Evolutionary conservation across 1,140 invertebrate species (phyloP).

Genomic region (Mizuhopecten yessoensis): DNA sequence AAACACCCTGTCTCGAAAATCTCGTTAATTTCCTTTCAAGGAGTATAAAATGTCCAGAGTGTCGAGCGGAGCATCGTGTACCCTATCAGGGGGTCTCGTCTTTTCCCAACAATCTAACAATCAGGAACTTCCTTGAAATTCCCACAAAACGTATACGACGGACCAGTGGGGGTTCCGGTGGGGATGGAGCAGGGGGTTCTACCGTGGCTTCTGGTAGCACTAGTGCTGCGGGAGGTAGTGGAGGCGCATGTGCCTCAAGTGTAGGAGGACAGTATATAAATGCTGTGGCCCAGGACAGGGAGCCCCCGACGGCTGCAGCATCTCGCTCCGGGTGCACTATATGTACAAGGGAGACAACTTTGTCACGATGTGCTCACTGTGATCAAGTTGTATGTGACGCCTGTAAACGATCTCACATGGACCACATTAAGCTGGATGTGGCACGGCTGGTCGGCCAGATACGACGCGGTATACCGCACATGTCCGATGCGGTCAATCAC

Average conservation of each 20-base stretch:
- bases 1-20: constrained; percentile 88
- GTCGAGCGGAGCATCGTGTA: constrained; percentile 97
- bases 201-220: constrained; percentile 87
- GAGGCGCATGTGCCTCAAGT: background rate
- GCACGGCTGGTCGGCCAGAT: constrained; percentile 96
- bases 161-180: constrained; percentile 90
- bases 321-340: constrained; percentile 70
- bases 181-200: background rate
- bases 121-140: constrained; percentile 78
- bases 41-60: constrained; percentile 97
- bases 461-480: constrained; percentile 86
- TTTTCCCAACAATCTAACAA: constrained; percentile 78
- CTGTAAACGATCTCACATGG: constrained; percentile 97
- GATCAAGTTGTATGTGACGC: constrained; percentile 95
- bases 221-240: constrained; percentile 75
- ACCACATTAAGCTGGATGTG: constrained; percentile 97
- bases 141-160: constrained; percentile 96
- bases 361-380: constrained; percentile 95
- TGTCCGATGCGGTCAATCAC: constrained; percentile 85
- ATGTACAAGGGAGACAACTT: constrained; percentile 97
- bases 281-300: constrained; percentile 43
- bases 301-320: constrained; percentile 53
- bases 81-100: constrained; percentile 84
- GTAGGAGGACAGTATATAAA: background rate
- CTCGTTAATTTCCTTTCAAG: constrained; percentile 70